Evolutionary conservation across 1,140 invertebrate species (phyloP).

Genomic region (Drosophila kikkawai): DNA sequence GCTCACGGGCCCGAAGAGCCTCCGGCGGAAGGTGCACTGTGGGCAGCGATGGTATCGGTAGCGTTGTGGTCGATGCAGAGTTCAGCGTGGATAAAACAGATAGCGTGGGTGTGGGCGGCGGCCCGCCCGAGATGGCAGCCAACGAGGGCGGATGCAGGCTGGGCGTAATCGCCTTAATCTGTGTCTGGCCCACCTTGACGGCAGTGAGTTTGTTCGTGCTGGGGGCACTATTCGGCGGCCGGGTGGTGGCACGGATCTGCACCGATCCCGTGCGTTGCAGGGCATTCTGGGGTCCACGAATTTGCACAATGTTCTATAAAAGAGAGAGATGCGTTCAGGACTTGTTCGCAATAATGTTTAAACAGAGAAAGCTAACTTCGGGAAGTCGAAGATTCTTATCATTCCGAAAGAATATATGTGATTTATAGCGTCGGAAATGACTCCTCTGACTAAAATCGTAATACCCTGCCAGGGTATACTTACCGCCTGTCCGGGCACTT

Average conservation of each 20-base stretch:
- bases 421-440: too few species aligned
- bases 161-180: conserved; percentile 81
- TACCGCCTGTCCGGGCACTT: conserved; percentile 74
- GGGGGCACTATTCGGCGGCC: conserved; percentile 55
- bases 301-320: conserved; percentile 77
- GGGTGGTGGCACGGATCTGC: conserved; percentile 75
- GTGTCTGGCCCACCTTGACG: conserved; percentile 85
- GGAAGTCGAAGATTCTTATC: too few species aligned
- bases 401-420: too few species aligned
- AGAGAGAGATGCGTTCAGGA: background rate
- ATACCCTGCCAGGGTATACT: conserved; percentile 7
- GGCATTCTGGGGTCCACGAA: conserved; percentile 76
- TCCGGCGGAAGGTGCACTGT: conserved; percentile 78
- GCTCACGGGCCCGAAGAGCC: conserved; percentile 65
- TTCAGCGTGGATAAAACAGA: conserved; percentile 76
- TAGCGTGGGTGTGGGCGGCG: conserved; percentile 73
- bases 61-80: conserved; percentile 65
- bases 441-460: too few species aligned
- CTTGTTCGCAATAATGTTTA: background rate
- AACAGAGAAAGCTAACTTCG: background rate
- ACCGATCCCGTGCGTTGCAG: conserved; percentile 77
- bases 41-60: conserved; percentile 79
- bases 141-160: conserved; percentile 79
- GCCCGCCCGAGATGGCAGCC: conserved; percentile 76
- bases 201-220: conserved; percentile 75